These are phyloP conservation scores for Micrastur ruficollis DNA, from an alignment of 2,797 vertebrate species.

Conservation along the genomic window DNA sequence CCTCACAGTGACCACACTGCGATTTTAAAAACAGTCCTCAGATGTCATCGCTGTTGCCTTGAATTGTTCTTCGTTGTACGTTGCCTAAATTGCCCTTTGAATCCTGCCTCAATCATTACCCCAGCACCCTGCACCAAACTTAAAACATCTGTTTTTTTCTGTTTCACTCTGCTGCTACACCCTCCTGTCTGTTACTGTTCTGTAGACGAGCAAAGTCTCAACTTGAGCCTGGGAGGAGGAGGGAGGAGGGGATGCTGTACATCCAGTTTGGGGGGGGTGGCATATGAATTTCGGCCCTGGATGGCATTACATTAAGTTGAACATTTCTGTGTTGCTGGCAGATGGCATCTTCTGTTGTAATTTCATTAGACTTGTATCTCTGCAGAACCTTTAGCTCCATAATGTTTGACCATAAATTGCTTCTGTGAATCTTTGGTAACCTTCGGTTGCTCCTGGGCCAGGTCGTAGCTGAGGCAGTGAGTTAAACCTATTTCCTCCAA, in stretches of 20 bases:
- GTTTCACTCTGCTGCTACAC: neutral
- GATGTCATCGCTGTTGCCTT: neutral
- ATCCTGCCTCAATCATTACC: neutral
- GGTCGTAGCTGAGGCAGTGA: fast-evolving
- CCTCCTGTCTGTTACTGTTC: neutral
- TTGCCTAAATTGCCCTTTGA: neutral
- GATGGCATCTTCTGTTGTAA: neutral
- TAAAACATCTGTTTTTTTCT: neutral
- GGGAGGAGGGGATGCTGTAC: neutral
- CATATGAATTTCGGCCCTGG: neutral
- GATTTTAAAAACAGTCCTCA: neutral
- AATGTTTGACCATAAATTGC: neutral
- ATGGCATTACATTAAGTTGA: neutral
- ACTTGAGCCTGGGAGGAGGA: neutral
- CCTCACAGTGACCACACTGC: neutral
- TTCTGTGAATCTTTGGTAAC: neutral
- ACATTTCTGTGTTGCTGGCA: neutral
- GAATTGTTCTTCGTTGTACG: neutral
- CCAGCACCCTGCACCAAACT: neutral
- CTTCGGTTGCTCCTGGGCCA: neutral
- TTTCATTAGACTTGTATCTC: neutral
- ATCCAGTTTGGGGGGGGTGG: neutral
- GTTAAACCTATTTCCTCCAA: neutral
- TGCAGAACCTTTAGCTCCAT: neutral
- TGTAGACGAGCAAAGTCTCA: neutral